phyloP scores from a whole-genome alignment of 2,888 invertebrate species.

The Tubulanus polymorphus region DNA sequence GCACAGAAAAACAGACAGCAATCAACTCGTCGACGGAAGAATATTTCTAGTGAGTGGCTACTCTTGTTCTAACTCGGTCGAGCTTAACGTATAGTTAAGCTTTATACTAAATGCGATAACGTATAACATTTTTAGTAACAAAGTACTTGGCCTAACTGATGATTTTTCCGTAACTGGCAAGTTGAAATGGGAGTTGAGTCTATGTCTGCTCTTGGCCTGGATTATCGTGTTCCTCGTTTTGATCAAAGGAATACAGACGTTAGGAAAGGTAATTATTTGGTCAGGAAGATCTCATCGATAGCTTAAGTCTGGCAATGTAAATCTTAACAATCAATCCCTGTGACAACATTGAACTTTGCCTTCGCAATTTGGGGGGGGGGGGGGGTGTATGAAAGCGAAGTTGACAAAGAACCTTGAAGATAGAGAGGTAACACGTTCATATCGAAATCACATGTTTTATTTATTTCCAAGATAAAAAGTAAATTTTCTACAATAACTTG shows the following conservation, averaged over 20 bases:
- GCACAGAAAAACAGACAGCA: slow-evolving; percentile 5
- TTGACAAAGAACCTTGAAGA: no score
- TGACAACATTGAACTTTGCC: no score
- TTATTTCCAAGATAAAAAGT: no score
- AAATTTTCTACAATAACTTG: no score
- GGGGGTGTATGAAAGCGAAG: no score
- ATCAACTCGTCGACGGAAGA: slow-evolving; percentile 18
- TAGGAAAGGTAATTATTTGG: slow-evolving; percentile 33
- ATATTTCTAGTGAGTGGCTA: slow-evolving; percentile 19
- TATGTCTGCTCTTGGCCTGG: slow-evolving; percentile 32
- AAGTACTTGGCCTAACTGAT: slow-evolving; percentile 27
- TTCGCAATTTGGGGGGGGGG: no score
- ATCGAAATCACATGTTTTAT: no score
- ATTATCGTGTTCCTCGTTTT: slow-evolving; percentile 31
- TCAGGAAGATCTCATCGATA: no score
- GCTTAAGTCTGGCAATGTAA: no score
- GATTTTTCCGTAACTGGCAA: slow-evolving; percentile 28
- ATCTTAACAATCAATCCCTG: no score
- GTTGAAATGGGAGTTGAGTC: slow-evolving; percentile 24
- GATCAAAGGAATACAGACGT: slow-evolving; percentile 34
- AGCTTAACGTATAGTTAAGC: not conserved
- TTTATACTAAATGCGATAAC: no score
- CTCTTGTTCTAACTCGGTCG: not conserved
- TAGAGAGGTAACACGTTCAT: no score
- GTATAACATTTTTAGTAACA: slow-evolving; percentile 27